Base-by-base conservation (phyloP, 35 echinoderm and acorn worm genomes). In the Antedon bifida region DNA sequence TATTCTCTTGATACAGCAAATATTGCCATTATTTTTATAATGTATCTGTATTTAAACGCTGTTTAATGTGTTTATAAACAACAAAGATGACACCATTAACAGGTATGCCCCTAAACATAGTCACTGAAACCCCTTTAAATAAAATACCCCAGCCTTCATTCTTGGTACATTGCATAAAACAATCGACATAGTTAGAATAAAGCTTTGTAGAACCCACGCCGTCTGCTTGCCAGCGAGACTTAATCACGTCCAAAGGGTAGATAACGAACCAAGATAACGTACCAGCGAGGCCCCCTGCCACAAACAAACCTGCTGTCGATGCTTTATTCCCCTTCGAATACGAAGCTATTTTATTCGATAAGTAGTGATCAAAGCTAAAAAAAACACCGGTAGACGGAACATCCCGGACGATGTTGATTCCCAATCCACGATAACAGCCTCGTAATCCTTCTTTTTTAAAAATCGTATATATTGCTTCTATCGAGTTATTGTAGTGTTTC, bases 21-120 rank as follows among this genome's bases (percentile, higher is more conserved):
- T n/a, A n/a, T n/a, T n/a, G n/a, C n/a, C n/a, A n/a, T n/a, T n/a
- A n/a, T n/a, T n/a, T n/a, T n/a, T n/a, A n/a, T n/a, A n/a, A n/a
- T n/a, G n/a, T n/a, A n/a, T n/a, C n/a, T n/a, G n/a, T n/a, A n/a
- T n/a, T n/a, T 64, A 64, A 64, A 11, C 9, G 51, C 19, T 64
- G 7, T 64, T 64, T 64, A 11, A 64, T 21, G 26, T 64, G 26
- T 26, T 64, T 64, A 26, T 64, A 64, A 64, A 64, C 51, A 64
- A 64, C 83, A 77, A 87, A 82, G 75, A 87, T 87, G 13, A 79
- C 86, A 76, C 64, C 86, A 82, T 77, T 79, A 34, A 79, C 75
- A 11, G 86, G 86, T 29, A 87, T 79, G 5, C 46, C 86, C 31
- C 86, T 81, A 0, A 87, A 19, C 28, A 87, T 29, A 0, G 86